Conservation (phyloP, 2,888 invertebrate species). For the Odontocerum albicorne region DNA sequence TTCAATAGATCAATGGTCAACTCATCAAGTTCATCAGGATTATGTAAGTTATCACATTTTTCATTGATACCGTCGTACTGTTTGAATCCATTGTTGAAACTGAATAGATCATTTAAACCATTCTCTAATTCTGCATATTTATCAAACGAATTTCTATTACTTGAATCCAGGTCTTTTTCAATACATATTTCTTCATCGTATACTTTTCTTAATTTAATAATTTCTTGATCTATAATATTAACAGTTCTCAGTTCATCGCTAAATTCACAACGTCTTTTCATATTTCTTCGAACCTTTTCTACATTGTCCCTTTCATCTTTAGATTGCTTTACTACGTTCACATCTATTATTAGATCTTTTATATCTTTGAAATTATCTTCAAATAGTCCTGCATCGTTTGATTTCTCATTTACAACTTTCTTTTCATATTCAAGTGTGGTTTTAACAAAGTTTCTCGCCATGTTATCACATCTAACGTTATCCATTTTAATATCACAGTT, state of each 20-base stretch:
- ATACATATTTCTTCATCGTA: not conserved
- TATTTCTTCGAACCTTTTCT: not conserved
- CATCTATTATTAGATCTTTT: too few relatives aligned
- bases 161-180: not conserved
- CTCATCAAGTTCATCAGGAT: not conserved
- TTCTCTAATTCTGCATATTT: conserved; percentile 5
- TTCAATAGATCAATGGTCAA: not conserved
- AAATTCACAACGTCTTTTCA: too few relatives aligned
- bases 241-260: too few relatives aligned
- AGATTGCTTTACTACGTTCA: too few relatives aligned
- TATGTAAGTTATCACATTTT: not conserved
- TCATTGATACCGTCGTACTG: not conserved
- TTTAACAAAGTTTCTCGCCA: too few relatives aligned
- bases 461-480: too few relatives aligned
- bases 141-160: conserved; percentile 5
- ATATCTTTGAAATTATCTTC: too few relatives aligned
- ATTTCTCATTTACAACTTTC: too few relatives aligned
- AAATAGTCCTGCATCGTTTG: too few relatives aligned
- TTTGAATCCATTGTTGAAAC: conserved; percentile 1
- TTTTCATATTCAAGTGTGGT: too few relatives aligned
- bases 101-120: conserved; percentile 12
- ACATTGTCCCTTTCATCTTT: not conserved
- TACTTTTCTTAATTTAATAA: conserved; percentile 2
- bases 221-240: not conserved
- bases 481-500: too few relatives aligned